Conservation (phyloP, 2,113 vertebrate genomes). For the Colaptes auratus region DNA sequence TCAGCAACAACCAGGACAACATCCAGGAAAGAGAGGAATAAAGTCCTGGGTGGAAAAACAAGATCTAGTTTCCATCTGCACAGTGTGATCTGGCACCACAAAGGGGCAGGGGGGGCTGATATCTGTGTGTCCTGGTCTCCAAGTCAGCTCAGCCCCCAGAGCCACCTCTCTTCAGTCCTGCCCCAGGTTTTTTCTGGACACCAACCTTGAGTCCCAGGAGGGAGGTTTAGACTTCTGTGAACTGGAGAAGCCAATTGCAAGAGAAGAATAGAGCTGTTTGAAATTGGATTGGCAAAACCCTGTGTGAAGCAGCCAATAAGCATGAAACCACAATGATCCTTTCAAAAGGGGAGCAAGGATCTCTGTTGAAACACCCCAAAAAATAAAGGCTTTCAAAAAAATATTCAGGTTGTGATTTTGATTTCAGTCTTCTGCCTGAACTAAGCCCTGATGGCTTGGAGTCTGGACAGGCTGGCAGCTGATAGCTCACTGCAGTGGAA, state of each 20-base stretch:
- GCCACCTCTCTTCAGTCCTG: background rate
- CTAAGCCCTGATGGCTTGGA: background rate
- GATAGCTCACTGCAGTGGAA: constrained; percentile 39
- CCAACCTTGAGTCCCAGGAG: background rate
- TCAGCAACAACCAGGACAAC: background rate
- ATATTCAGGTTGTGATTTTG: background rate
- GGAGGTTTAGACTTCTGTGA: background rate
- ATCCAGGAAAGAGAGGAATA: background rate
- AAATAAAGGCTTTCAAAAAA: background rate
- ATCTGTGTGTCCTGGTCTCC: background rate
- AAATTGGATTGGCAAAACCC: constrained; percentile 24
- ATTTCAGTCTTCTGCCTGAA: constrained; percentile 13
- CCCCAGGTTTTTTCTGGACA: background rate
- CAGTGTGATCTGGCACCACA: background rate
- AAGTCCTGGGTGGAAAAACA: background rate
- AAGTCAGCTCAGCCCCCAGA: background rate
- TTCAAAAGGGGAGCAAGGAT: constrained; percentile 20
- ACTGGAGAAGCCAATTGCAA: background rate
- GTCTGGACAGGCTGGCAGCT: constrained; percentile 32
- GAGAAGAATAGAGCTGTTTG: background rate
- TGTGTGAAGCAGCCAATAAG: constrained; percentile 52
- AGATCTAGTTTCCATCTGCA: background rate
- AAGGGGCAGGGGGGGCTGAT: too few relatives aligned
- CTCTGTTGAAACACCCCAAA: background rate
- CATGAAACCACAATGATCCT: constrained; percentile 54